Evolutionary conservation across 2,888 invertebrate genomes (phyloP).

Genomic region (Xestoiulus laeticollis): DNA sequence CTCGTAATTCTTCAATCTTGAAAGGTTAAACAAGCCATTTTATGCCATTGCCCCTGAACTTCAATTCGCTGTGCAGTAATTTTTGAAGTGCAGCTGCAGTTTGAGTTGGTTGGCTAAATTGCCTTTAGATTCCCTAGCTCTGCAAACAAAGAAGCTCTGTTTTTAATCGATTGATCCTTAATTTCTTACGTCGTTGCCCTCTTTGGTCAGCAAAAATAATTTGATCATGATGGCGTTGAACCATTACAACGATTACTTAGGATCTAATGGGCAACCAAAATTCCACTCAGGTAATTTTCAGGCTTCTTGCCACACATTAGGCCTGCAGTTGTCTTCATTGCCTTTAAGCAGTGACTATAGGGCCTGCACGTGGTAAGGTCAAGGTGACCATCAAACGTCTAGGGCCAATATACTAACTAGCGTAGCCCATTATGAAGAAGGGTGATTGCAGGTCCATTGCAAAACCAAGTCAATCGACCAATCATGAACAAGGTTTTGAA

Average conservation of each 20-base stretch:
- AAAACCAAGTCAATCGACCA: too few species aligned
- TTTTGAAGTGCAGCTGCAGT: not conserved
- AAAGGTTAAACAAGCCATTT: not conserved
- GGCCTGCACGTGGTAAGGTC: not conserved
- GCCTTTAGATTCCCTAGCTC: not conserved
- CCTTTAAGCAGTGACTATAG: not conserved
- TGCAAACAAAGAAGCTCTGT: constrained; percentile 4
- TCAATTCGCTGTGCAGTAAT: not conserved
- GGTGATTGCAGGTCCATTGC: too few species aligned
- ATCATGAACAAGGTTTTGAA: too few species aligned
- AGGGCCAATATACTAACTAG: not conserved
- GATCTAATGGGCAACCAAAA: constrained; percentile 39
- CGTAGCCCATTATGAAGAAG: too few species aligned
- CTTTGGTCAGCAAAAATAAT: constrained; percentile 39
- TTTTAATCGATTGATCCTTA: constrained; percentile 24
- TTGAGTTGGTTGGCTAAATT: not conserved
- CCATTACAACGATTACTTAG: constrained; percentile 46
- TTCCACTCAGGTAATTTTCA: constrained; percentile 34
- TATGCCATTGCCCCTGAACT: constrained; percentile 1
- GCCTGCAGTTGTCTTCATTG: not conserved
- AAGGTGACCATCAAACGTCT: not conserved
- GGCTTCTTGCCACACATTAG: constrained; percentile 18
- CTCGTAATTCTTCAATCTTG: not conserved
- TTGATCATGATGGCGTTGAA: constrained; percentile 38
- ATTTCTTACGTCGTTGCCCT: constrained; percentile 26